Percentiles rank a stretch among this genome's conserved stretches.
phyloP scores from a whole-genome alignment of 2,113 vertebrate genomes.

The Gadus chalcogrammus region DNA sequence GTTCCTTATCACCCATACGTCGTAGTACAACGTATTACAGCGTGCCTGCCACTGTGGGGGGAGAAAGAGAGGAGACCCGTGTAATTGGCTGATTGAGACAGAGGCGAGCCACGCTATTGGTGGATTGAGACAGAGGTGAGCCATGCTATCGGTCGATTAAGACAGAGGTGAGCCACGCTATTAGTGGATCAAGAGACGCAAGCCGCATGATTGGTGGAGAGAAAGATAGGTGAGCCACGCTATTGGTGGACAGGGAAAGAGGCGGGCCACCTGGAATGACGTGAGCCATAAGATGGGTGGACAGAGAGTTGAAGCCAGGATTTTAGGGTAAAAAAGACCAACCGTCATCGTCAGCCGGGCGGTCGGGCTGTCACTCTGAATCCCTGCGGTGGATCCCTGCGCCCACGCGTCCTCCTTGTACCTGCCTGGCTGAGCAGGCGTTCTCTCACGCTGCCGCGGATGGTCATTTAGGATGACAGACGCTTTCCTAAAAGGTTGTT shows the following conservation, averaged over 20 bases:
- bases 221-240: constrained; percentile 34
- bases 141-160: constrained; percentile 28
- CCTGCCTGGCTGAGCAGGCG: too few relatives aligned
- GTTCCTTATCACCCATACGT: constrained; percentile 36
- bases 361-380: constrained; percentile 43
- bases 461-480: background rate
- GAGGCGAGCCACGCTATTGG: constrained; percentile 17
- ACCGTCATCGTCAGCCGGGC: too few relatives aligned
- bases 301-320: too few relatives aligned
- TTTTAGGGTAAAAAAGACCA: too few relatives aligned
- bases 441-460: background rate
- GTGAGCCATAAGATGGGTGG: too few relatives aligned
- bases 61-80: constrained; percentile 6
- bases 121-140: too few relatives aligned
- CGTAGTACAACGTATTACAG: constrained; percentile 42
- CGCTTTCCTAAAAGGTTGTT: background rate
- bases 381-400: too few relatives aligned
- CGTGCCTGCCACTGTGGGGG: background rate
- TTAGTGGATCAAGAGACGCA: background rate
- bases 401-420: constrained; percentile 23
- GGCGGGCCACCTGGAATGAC: too few relatives aligned
- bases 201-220: constrained; percentile 23
- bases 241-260: background rate
- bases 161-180: constrained; percentile 28
- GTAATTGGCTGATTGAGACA: constrained; percentile 42